phyloP scores from a whole-genome alignment of 92 coral and sea anemone species.

The Phenganax subtilis region DNA sequence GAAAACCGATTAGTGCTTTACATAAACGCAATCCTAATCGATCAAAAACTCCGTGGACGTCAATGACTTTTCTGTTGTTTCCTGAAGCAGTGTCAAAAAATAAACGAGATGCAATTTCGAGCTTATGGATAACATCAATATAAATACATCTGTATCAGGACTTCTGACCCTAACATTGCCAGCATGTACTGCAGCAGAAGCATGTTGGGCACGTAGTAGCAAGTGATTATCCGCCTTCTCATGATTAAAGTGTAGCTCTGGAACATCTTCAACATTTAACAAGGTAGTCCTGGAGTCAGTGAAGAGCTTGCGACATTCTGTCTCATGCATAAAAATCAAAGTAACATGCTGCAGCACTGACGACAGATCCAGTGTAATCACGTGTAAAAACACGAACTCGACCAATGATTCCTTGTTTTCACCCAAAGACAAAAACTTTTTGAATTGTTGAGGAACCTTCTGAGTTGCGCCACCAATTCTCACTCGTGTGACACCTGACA shows the following conservation, averaged over 20 bases:
- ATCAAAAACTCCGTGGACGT: no score
- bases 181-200: background rate
- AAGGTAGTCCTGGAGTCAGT: background rate
- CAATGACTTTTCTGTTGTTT: no score
- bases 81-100: no score
- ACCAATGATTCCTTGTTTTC: slow-evolving; percentile 1
- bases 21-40: no score
- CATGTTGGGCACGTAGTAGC: slow-evolving; percentile 2
- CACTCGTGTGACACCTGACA: slow-evolving; percentile 19
- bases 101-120: no score
- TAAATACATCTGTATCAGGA: no score
- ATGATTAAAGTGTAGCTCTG: background rate
- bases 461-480: slow-evolving; percentile 13
- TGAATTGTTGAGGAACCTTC: background rate
- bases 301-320: slow-evolving; percentile 1
- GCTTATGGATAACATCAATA: no score
- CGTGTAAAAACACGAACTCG: background rate
- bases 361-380: background rate
- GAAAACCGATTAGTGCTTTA: no score
- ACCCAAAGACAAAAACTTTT: slow-evolving; percentile 4
- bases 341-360: slow-evolving; percentile 11
- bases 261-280: slow-evolving; percentile 3
- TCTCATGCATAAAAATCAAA: background rate
- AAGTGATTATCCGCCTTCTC: background rate
- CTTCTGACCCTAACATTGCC: no score